These are phyloP conservation scores for Drosophila gunungcola DNA, from an alignment of 1,140 invertebrate species.

Conservation along the genomic window DNA sequence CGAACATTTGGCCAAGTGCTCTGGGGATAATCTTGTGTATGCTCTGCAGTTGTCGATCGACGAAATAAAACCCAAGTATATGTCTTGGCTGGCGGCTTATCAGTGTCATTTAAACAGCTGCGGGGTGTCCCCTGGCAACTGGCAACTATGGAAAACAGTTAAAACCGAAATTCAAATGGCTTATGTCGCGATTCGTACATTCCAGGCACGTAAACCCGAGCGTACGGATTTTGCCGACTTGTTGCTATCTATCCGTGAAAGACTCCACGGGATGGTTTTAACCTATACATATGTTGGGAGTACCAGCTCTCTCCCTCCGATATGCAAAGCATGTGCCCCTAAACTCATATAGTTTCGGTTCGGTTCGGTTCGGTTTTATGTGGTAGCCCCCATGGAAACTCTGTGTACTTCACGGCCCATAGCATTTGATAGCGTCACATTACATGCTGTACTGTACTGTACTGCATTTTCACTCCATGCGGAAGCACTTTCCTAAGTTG, in stretches of 20 bases:
- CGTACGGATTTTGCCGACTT: constrained; percentile 62
- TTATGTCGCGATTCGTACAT: constrained; percentile 21
- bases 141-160: constrained; percentile 29
- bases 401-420: constrained; percentile 35
- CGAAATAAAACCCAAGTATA: constrained; percentile 2
- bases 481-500: constrained; percentile 31
- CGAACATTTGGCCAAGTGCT: constrained; percentile 71
- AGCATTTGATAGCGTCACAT: constrained; percentile 39
- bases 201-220: constrained; percentile 67
- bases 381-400: constrained; percentile 52
- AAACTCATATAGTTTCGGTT: neutral
- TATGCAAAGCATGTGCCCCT: constrained; percentile 68
- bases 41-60: constrained; percentile 5
- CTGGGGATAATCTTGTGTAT: constrained; percentile 42
- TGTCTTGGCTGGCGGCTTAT: constrained; percentile 50
- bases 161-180: constrained; percentile 51
- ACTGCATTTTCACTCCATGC: constrained; percentile 13
- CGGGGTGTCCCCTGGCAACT: constrained; percentile 30
- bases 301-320: constrained; percentile 11
- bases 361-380: constrained; percentile 13
- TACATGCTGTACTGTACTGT: neutral
- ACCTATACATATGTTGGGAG: constrained; percentile 4
- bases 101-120: constrained; percentile 78
- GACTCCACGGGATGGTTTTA: constrained; percentile 23
- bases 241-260: constrained; percentile 35